Evolutionary conservation across 2,888 invertebrate genomes (phyloP).

Genomic region (Patella caerulea): DNA sequence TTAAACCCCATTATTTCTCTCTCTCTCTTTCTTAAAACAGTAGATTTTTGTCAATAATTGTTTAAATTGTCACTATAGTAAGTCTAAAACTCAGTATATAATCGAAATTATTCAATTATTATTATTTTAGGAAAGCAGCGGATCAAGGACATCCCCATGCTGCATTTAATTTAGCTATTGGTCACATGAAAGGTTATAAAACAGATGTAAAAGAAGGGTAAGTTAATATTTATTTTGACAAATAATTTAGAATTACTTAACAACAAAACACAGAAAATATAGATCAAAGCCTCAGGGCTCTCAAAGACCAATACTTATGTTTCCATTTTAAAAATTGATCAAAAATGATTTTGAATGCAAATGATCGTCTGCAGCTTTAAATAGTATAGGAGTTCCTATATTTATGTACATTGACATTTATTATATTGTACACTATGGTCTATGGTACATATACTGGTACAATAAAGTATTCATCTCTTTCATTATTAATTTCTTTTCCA

Average conservation of each 20-base stretch:
- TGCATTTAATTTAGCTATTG: conserved; percentile 74
- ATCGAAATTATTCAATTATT: too few species aligned
- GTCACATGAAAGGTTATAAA: conserved; percentile 73
- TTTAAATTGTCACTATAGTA: too few species aligned
- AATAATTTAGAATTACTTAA: not conserved
- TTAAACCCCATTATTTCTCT: too few species aligned
- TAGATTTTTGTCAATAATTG: too few species aligned
- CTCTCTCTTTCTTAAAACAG: too few species aligned
- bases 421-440: too few species aligned
- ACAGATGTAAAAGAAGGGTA: conserved; percentile 71
- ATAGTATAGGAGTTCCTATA: not conserved
- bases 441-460: too few species aligned
- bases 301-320: not conserved
- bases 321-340: not conserved
- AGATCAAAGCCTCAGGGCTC: not conserved
- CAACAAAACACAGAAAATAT: not conserved
- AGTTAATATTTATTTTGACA: conserved; percentile 23
- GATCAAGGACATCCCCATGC: conserved; percentile 74
- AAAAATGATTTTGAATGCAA: not conserved
- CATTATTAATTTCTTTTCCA: conserved; percentile 46
- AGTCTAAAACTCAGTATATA: too few species aligned
- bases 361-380: not conserved
- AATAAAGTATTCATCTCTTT: too few species aligned
- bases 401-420: too few species aligned
- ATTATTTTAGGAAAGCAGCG: conserved; percentile 70